Evolutionary conservation across 2,113 vertebrate species (phyloP), one percentile per base, ranked within the genome.

Genomic region (Apeltes quadracus): DNA sequence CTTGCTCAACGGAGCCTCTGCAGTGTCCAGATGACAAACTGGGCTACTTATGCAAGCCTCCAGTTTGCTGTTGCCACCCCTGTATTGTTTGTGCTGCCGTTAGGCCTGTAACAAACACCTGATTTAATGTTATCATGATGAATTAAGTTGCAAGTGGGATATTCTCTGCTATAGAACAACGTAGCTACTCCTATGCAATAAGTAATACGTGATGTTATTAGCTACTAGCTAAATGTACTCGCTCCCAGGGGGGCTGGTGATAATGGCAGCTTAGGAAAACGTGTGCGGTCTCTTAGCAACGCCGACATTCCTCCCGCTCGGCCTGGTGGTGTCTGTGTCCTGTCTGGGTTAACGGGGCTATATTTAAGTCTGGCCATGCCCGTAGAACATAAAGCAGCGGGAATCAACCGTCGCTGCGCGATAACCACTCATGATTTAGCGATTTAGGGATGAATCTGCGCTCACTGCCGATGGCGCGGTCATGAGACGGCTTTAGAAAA

Each of bases 211-310:
- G 32, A 34, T 7, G 1, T 34, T 34, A 53, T 39, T 6, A 51
- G 36, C 38, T 23, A n/a, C 12, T 13, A 34, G 14, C 27, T 59
- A 25, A 16, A 59, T 57, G 8, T n/a, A 46, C 20, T 27, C 2
- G 4, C 48, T 79, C 39, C 56, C 69, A 14, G 12, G 32, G 15
- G 36, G 3, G 34, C 23, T 6, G 10, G 29, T 50, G 59, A 61
- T 58, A 41, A 70, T 39, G 57, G 41, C 50, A 57, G n/a, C 64
- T 44, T 38, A 55, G 39, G 67, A 67, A 82, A 78, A 76, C 34
- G 46, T 58, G 27, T 72, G 64, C 10, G 70, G 77, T 84, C 77
- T 78, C 81, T 69, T 72, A 79, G 84, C 79, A 87, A 87, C 77
- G 61, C 29, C 0, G 10, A 27, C 69, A 61, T 57, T 75, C 62